Evolutionary conservation across 2,113 vertebrate species (phyloP).

Genomic region (Malurus cyaneus): DNA sequence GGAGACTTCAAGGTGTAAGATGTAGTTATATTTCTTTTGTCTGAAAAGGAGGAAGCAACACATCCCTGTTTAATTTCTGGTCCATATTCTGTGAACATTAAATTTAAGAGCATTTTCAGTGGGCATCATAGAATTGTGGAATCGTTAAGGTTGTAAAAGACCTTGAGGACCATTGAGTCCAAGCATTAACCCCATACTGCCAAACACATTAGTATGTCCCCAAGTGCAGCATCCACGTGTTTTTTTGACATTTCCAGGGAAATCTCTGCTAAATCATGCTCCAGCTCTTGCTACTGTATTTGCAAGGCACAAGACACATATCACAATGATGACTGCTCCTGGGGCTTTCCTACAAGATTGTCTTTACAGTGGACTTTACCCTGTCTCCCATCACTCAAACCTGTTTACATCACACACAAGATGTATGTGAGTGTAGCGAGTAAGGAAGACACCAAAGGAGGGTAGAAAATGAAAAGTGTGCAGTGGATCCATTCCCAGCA

Average conservation of each 20-base stretch:
- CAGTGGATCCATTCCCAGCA: neutral
- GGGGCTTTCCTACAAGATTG: neutral
- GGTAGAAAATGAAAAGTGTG: neutral
- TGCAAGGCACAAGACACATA: neutral
- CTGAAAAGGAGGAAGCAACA: neutral
- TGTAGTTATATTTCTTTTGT: neutral
- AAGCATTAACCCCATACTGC: neutral
- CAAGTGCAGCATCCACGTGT: neutral
- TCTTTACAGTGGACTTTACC: neutral
- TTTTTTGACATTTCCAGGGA: neutral
- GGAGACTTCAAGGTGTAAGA: neutral
- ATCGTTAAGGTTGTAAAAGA: neutral
- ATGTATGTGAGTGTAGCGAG: accelerated
- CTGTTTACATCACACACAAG: neutral
- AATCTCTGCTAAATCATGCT: neutral
- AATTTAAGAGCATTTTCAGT: neutral
- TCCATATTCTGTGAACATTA: neutral
- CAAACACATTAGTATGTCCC: neutral
- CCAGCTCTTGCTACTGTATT: accelerated
- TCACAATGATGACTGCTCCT: neutral
- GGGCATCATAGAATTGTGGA: neutral
- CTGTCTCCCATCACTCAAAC: neutral
- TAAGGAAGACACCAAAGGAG: neutral
- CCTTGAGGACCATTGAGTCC: neutral
- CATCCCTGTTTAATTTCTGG: neutral